Conservation (phyloP, 1,140 invertebrate genomes). For the Epicauta chinensis region DNA sequence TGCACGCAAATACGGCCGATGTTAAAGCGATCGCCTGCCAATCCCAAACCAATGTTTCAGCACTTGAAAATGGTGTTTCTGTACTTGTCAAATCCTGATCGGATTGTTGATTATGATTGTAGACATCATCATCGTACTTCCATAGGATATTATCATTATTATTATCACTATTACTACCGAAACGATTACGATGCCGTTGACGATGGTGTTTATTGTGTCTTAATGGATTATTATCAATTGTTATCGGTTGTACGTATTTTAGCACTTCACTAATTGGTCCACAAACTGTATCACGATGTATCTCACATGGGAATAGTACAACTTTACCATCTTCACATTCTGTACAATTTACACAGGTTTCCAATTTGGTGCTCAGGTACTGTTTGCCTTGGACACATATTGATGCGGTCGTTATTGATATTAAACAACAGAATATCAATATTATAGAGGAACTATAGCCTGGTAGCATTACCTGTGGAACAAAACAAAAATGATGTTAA, state of each 20-base stretch:
- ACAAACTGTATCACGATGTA: constrained; percentile 58
- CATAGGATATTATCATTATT: not conserved
- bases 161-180: not conserved
- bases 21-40: constrained; percentile 57
- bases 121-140: too few species aligned
- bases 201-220: constrained; percentile 34
- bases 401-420: constrained; percentile 25
- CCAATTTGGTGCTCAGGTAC: constrained; percentile 49
- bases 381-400: constrained; percentile 35
- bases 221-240: constrained; percentile 26
- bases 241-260: constrained; percentile 18
- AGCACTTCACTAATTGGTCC: constrained; percentile 51
- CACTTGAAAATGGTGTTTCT: constrained; percentile 37
- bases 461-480: constrained; percentile 38
- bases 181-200: constrained; percentile 8
- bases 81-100: constrained; percentile 28
- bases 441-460: constrained; percentile 15
- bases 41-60: constrained; percentile 46
- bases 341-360: constrained; percentile 55
- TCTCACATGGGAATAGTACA: constrained; percentile 56
- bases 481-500: too few species aligned
- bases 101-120: not conserved
- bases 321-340: constrained; percentile 49
- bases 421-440: constrained; percentile 23
- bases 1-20: constrained; percentile 54